phyloP scores from a whole-genome alignment of 2,113 vertebrate species.

The Atractosteus spatula region DNA sequence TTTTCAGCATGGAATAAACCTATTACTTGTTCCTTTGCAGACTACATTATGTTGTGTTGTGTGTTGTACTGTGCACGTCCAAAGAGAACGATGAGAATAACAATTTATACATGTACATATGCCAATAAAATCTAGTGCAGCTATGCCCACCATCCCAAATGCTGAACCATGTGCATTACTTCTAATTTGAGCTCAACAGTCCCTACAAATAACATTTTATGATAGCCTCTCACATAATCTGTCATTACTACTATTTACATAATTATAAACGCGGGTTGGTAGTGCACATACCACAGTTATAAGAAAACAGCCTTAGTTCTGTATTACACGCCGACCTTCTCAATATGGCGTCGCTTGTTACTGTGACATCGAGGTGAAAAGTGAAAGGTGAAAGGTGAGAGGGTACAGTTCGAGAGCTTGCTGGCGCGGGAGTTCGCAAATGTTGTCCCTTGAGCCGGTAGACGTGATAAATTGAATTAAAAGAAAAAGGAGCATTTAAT shows the following conservation, averaged over 20 bases:
- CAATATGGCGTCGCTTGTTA: slow-evolving; percentile 5
- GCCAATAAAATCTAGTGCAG: too few relatives aligned
- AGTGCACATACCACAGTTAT: neutral
- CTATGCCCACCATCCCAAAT: too few relatives aligned
- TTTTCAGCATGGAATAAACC: too few relatives aligned
- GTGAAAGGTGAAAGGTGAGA: slow-evolving; percentile 9
- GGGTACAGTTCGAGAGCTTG: neutral
- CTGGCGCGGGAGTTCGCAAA: slow-evolving; percentile 9
- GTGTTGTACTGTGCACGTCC: too few relatives aligned
- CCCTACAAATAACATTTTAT: neutral
- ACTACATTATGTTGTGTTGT: too few relatives aligned
- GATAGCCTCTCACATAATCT: neutral
- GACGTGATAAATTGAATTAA: neutral
- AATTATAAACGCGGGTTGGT: neutral
- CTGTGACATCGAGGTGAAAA: neutral
- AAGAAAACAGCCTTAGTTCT: neutral
- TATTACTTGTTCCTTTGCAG: too few relatives aligned
- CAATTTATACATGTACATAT: too few relatives aligned
- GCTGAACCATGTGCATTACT: too few relatives aligned
- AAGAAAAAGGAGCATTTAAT: neutral
- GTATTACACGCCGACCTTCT: neutral
- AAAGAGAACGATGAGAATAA: too few relatives aligned
- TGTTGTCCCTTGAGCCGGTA: neutral
- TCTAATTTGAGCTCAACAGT: too few relatives aligned
- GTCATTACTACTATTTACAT: neutral